These are phyloP conservation scores for Tiliacea citrago DNA, from an alignment of 2,888 invertebrate species.

Conservation along the genomic window DNA sequence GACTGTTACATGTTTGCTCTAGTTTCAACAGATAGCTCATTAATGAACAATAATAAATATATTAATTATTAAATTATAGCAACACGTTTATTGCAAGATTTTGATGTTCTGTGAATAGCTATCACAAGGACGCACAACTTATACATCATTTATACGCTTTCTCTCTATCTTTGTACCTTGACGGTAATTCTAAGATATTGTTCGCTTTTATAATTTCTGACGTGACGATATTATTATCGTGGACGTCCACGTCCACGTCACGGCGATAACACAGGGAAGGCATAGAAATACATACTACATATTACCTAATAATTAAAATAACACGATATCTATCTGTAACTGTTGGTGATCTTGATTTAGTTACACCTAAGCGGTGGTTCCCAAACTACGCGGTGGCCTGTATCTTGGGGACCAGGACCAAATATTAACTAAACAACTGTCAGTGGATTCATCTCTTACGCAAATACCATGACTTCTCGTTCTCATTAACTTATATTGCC, in stretches of 20 bases:
- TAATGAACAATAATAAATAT: not conserved
- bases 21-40: not conserved
- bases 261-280: not conserved
- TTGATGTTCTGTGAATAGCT: not conserved
- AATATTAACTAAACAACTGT: not conserved
- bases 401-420: not conserved
- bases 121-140: not conserved
- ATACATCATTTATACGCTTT: not conserved
- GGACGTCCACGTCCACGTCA: not conserved
- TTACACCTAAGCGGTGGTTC: not conserved
- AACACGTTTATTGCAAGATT: not conserved
- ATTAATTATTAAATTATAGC: not conserved
- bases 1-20: constrained; percentile 11
- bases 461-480: not conserved
- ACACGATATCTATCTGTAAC: not conserved
- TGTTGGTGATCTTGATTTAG: no score
- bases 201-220: no score
- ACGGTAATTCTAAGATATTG: not conserved
- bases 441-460: not conserved
- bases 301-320: no score
- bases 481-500: not conserved
- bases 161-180: no score
- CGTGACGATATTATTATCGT: not conserved
- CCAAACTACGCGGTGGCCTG: not conserved
- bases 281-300: no score